Base-by-base conservation (phyloP, 2,888 invertebrate species). In the Nomada goodeniana region DNA sequence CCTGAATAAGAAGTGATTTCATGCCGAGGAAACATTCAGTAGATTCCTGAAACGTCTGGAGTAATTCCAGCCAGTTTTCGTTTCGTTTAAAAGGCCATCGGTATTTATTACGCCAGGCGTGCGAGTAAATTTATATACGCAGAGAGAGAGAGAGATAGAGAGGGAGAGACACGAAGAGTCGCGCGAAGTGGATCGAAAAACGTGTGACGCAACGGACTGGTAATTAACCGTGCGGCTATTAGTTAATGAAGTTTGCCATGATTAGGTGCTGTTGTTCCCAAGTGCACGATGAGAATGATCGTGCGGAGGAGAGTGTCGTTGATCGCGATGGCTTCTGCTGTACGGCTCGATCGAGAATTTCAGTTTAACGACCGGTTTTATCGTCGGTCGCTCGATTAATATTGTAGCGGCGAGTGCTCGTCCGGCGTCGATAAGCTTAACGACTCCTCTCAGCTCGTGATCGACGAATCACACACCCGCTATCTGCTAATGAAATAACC, bases 281-380 rank as follows among this genome's bases (percentile, higher is more conserved):
- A 80, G 69, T 79, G 76, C 63, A 63, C 57, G 68, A 55, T 50
- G 67, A 50, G 23, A 76, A 78, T n/a, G 60, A 68, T 44, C 29
- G 26, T 20, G 44, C 2, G 15, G 20, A 36, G 26, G 42, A 29
- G 50, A 69, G 29, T 15, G 59, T 15, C 20, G 26, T 20, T 13
- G 18, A 18, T 15, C 20, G 36, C 53, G 3, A 3, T 47, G 20
- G 15, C 59, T 44, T 10, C 18, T 42, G 20, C 61, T 47, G 36
- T 0, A 15, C n/a, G 7, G 1, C 13, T 42, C 11, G 36, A 52
- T 23, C 36, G 18, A 29, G 23, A 55, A 57, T 64, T 52, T 59
- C 68, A 10, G n/a, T 26, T 57, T 52, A 50, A 64, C 57, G 72
- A 72, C 23, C 36, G 47, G 44, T 73, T 55, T 65, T 65, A 73